Base-by-base conservation (phyloP, 2,888 invertebrate species). In the Pilophorus perplexus region DNA sequence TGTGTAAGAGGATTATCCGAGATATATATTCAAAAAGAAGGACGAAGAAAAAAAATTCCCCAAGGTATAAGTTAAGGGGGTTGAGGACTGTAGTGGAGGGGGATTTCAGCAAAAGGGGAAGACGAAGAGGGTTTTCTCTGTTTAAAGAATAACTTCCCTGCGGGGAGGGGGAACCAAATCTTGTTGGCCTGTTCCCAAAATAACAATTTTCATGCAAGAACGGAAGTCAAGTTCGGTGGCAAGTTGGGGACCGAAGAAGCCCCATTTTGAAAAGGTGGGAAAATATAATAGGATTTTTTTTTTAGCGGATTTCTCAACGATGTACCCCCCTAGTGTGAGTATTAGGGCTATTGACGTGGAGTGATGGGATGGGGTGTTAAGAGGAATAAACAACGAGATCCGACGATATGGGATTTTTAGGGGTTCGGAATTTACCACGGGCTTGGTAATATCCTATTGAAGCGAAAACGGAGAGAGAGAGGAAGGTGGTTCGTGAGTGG, bases 1-100 rank as follows among this genome's bases (percentile, higher is more conserved):
- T 64, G 64, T 64, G 64, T 64, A 64, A 64, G 64, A 52, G 64
- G 64, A 64, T 64, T 64, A 64, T 64, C 64, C 52, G 50, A 50
- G 64, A 64, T 64, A 64, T 64, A 64, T 64, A 64, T 64, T 64
- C 64, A 50, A 52, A 62, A 46, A 40, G 33, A 55, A 14, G 12
- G 38, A 28, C 4, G n/a, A 16, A 44, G 33, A 42, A 59, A 59
- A 59, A 40, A 40, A 25, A 10, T 18, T 4, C n/a, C 18, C 16
- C 40, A 27, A 40, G 23, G n/a, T 38, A 33, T 20, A 37, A 5
- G 57, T 14, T n/a, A 22, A 40, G 59, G 8, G n/a, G 59, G 14
- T 22, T 16, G 16, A 16, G 33, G 37, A 37, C 16, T 33, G 23
- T 62, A 28, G 62, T 20, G 46, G 62, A 44, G 62, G 16, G 48